Base-by-base conservation (phyloP, 2,888 invertebrate genomes). In the Dysmachus trigonus region DNA sequence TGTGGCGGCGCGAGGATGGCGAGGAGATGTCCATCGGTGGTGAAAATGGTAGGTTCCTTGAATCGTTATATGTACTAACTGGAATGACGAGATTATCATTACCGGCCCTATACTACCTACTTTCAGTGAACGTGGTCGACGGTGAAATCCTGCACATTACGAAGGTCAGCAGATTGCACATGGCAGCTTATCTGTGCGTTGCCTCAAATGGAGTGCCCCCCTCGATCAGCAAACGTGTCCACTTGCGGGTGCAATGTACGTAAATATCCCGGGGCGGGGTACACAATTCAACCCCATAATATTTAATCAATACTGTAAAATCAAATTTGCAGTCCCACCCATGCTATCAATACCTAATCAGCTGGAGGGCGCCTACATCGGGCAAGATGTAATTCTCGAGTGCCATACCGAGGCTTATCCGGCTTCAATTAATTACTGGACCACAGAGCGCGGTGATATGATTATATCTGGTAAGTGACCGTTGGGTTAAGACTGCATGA, bases 301-400 rank as follows among this genome's bases (percentile, higher is more conserved):
- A 73, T 85, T 73, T 85, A 85, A 74, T 85, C 85, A 85, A 74
- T 74, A 51, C 38, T 72, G 41, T 74, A 85, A 85, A 74, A 85
- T 85, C 74, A 74, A 86, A 83, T 86, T 85, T 71, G 53, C 30
- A 98, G 98, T 98, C 94, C 97, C 97, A 47, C 98, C 98, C 87
- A 97, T 98, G 97, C 93, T 98, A 91, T 97, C 97, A 89, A 98
- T 98, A 91, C 97, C 97, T 83, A 97, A 97, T 93, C 98, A 98
- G 93, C 94, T 98, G 91, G 97, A 97, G 92, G 97, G 96, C 72
- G 97, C 97, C 86, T 97, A 97, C 92, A 92, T 97, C 88, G 97
- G 97, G 6, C 97, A 97, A 92, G 96, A 97, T 91, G 97, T 97
- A 87, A 95, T 96, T 72, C 93, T 98, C 88, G 97, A 97, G 92